Conservation (phyloP, 2,113 vertebrate species). For the Saguinus imperator region DNA sequence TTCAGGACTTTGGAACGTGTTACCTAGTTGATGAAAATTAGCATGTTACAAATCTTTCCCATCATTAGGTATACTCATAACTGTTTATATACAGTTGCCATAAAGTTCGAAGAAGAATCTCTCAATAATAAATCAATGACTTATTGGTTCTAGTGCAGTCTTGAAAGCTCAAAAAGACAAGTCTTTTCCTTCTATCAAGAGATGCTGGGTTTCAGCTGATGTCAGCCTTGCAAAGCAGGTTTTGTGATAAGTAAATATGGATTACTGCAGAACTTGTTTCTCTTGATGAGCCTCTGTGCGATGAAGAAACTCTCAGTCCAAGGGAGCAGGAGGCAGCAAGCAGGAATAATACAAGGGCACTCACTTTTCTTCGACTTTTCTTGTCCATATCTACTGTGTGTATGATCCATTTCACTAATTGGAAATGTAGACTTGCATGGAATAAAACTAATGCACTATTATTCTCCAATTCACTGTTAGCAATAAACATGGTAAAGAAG, state of each 20-base stretch:
- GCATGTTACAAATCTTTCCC: neutral
- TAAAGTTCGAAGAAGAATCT: neutral
- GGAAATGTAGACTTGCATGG: neutral
- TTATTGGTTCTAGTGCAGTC: neutral
- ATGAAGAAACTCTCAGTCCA: neutral
- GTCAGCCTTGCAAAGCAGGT: conserved; percentile 10
- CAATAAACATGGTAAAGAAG: neutral
- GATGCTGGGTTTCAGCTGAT: neutral
- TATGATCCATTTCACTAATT: neutral
- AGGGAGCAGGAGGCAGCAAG: neutral
- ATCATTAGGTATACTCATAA: neutral
- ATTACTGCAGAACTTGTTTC: neutral
- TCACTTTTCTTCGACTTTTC: neutral
- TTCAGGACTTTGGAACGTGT: neutral
- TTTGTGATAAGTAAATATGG: neutral
- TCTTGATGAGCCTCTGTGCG: neutral
- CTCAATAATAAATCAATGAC: neutral
- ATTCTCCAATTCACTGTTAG: neutral
- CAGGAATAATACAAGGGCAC: neutral
- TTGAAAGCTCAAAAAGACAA: neutral
- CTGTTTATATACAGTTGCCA: neutral
- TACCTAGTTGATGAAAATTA: neutral
- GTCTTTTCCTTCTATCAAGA: neutral
- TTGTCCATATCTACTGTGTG: neutral
- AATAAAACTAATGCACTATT: neutral